Evolutionary conservation across 2,113 vertebrate species (phyloP).

Genomic region (Cacatua alba): DNA sequence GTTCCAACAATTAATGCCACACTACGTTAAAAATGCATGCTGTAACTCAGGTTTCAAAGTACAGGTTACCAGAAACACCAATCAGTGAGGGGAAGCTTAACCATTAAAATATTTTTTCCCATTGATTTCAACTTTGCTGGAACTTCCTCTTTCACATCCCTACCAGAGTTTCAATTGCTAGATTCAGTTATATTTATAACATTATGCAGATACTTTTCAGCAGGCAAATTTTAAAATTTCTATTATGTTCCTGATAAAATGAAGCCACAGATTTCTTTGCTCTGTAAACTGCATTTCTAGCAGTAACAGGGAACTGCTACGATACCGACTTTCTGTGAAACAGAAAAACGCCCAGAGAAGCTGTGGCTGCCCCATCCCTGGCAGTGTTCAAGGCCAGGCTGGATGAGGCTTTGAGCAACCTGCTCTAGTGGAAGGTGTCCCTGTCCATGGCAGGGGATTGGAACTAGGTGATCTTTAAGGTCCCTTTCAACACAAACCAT

Average conservation of each 20-base stretch:
- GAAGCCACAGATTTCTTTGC: neutral
- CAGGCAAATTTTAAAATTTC: neutral
- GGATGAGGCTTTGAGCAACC: neutral
- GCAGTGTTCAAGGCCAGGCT: neutral
- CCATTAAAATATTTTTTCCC: neutral
- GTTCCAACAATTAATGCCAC: neutral
- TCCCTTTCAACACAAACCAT: neutral
- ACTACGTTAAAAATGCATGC: fast-evolving
- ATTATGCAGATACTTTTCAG: neutral
- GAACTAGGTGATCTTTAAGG: neutral
- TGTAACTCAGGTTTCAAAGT: neutral
- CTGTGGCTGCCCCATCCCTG: neutral
- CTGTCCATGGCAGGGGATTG: neutral
- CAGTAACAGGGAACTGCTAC: neutral
- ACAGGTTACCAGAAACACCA: neutral
- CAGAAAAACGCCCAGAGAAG: neutral
- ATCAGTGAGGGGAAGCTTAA: neutral
- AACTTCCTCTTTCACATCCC: neutral
- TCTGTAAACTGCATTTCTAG: neutral
- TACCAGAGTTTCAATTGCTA: neutral
- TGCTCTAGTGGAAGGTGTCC: neutral
- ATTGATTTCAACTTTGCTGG: neutral
- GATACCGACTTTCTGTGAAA: neutral
- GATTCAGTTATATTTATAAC: neutral
- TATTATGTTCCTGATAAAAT: neutral